These are phyloP conservation scores for Peromyscus californicus DNA, from an alignment of 2,113 vertebrate genomes.

Conservation along the genomic window DNA sequence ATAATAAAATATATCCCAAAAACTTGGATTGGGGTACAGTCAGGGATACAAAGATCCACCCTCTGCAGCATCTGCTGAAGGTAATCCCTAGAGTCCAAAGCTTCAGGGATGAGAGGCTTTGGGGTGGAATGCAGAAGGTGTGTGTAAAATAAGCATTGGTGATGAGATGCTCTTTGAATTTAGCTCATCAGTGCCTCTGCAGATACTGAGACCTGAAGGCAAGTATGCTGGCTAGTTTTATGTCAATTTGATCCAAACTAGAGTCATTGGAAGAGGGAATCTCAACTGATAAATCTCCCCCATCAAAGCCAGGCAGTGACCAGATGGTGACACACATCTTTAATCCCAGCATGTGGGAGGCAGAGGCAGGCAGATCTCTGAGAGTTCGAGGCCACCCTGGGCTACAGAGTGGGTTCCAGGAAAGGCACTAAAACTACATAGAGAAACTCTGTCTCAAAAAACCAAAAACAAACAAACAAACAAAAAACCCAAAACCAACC, in stretches of 20 bases:
- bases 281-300: not conserved
- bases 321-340: too few relatives aligned
- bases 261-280: not conserved
- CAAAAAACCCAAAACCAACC: too few relatives aligned
- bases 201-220: not conserved
- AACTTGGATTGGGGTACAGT: not conserved
- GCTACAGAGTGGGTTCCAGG: too few relatives aligned
- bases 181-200: not conserved
- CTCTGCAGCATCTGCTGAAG: not conserved
- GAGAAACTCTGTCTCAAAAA: too few relatives aligned
- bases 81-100: not conserved
- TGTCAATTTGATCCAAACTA: not conserved
- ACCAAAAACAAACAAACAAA: too few relatives aligned
- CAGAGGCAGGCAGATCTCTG: too few relatives aligned
- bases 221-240: not conserved
- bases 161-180: too few relatives aligned
- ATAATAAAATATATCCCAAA: too few relatives aligned
- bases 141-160: not conserved
- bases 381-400: too few relatives aligned
- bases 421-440: too few relatives aligned
- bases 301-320: not conserved
- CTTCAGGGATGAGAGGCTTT: not conserved
- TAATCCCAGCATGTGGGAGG: too few relatives aligned
- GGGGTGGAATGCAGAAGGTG: not conserved
- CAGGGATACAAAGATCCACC: not conserved